A percentile compares a stretch with the other conserved stretches of the same genome.
phyloP scores from a whole-genome alignment of 2,888 invertebrate genomes.

The Trilocha varians region DNA sequence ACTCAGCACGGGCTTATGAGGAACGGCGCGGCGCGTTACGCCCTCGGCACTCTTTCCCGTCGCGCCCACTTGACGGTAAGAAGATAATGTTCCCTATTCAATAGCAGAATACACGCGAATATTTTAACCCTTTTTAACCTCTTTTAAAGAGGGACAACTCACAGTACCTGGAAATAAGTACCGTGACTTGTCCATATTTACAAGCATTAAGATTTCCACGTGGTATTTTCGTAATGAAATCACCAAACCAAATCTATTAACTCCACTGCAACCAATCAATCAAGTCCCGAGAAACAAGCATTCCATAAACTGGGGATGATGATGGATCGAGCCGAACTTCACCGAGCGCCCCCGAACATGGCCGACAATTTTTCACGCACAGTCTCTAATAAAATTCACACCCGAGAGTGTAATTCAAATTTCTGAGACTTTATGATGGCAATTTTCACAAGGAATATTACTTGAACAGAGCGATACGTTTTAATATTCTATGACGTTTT shows the following conservation, averaged over 20 bases:
- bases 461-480: conserved; percentile 47
- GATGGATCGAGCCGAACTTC: conserved; percentile 45
- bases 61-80: too few species aligned
- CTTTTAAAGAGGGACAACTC: too few species aligned
- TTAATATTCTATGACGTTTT: conserved; percentile 64
- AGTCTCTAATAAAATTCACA: conserved; percentile 63
- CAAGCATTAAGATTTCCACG: too few species aligned
- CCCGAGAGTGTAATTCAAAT: conserved; percentile 59
- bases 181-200: too few species aligned
- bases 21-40: too few species aligned
- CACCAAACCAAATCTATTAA: background rate
- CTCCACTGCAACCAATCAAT: background rate
- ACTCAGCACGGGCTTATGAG: too few species aligned
- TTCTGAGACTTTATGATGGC: conserved; percentile 53
- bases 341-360: conserved; percentile 19
- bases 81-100: too few species aligned
- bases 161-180: too few species aligned
- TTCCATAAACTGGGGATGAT: conserved; percentile 68
- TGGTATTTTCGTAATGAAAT: too few species aligned
- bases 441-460: conserved; percentile 59
- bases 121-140: too few species aligned
- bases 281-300: conserved; percentile 28
- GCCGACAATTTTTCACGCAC: conserved; percentile 46
- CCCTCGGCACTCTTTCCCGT: too few species aligned
- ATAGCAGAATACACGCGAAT: too few species aligned